A percentile compares a stretch with the other conserved stretches of the same genome.
These are phyloP conservation scores for Tauraco hartlaubi DNA, from an alignment of 2,797 vertebrate genomes.

Conservation along the genomic window DNA sequence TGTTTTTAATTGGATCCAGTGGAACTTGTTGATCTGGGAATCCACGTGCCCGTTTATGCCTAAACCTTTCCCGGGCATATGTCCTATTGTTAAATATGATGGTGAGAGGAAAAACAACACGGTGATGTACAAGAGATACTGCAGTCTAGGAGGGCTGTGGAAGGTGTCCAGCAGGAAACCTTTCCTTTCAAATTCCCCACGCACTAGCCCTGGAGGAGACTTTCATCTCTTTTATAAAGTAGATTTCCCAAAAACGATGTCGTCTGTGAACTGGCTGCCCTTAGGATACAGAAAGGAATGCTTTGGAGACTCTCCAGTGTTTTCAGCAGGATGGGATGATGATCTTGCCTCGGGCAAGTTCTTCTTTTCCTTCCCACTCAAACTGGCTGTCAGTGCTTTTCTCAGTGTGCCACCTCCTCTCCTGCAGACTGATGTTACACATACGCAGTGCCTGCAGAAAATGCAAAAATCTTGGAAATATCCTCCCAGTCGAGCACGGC, in stretches of 20 bases:
- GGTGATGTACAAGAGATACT: background rate
- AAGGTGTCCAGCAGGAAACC: background rate
- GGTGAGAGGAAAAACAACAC: background rate
- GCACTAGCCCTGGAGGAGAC: background rate
- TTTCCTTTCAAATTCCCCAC: background rate
- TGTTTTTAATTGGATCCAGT: background rate
- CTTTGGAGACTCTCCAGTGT: background rate
- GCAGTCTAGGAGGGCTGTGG: background rate
- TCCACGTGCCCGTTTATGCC: background rate
- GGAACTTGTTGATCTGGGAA: background rate
- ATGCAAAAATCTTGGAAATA: background rate
- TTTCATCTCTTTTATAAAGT: background rate
- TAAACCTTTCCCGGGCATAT: background rate
- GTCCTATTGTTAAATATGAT: background rate
- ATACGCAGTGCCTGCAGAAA: background rate
- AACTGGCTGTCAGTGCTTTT: background rate
- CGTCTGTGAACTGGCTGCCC: background rate
- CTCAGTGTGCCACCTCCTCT: background rate
- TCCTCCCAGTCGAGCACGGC: background rate
- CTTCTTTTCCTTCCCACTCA: background rate
- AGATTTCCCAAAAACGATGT: background rate
- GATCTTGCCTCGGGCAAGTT: background rate
- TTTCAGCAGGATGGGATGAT: background rate
- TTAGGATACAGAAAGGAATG: background rate
- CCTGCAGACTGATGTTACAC: background rate